These are phyloP conservation scores for Eurypyga helias DNA, from an alignment of 2,113 vertebrate genomes.

Conservation along the genomic window DNA sequence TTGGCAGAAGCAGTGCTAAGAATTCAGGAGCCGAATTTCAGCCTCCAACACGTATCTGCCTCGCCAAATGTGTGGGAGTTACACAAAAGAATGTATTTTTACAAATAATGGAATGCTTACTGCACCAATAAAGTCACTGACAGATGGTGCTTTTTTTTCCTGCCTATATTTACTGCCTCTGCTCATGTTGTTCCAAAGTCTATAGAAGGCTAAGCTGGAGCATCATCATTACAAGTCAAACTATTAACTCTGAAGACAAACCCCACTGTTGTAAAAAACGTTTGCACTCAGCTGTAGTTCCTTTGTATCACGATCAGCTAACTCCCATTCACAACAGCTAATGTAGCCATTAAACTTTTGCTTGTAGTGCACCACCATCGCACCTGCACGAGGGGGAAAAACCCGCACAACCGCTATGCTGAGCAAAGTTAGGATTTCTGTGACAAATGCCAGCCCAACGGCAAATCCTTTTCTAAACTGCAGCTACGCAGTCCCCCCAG, in stretches of 20 bases:
- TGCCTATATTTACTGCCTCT: neutral
- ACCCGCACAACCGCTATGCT: no score
- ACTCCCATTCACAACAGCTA: neutral
- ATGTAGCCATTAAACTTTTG: neutral
- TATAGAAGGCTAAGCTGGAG: neutral
- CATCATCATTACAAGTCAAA: neutral
- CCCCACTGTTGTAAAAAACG: neutral
- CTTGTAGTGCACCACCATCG: neutral
- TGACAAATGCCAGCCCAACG: neutral
- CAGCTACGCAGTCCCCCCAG: neutral
- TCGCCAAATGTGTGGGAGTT: neutral
- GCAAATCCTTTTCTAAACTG: neutral
- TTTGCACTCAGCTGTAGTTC: neutral
- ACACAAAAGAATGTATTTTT: neutral
- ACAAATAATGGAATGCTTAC: neutral
- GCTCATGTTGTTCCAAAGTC: neutral
- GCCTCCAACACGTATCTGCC: neutral
- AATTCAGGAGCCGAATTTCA: neutral
- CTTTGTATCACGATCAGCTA: neutral
- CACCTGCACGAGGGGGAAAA: neutral
- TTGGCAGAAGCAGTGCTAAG: neutral
- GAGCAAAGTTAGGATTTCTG: neutral
- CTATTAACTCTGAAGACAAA: neutral
- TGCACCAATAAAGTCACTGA: neutral
- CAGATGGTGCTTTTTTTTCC: neutral